Conservation (phyloP, 2,888 invertebrate genomes). For the Microctonus hyperodae region DNA sequence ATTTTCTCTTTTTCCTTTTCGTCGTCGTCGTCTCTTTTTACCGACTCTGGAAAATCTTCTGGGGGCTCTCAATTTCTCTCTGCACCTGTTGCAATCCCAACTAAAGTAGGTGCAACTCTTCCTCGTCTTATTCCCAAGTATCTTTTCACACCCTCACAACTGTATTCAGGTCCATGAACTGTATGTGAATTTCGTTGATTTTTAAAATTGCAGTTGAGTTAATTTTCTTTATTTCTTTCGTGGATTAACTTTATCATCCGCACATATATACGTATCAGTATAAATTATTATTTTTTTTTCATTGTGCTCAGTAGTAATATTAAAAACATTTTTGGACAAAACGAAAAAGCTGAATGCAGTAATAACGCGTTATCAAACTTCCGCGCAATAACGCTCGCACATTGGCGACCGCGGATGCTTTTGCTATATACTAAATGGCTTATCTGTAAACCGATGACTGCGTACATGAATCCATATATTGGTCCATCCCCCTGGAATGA, state of each 20-base stretch:
- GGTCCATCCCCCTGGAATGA: neutral
- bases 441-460: constrained; percentile 33
- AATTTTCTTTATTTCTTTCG: neutral
- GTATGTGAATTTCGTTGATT: neutral
- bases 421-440: constrained; percentile 31
- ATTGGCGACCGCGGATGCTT: constrained; percentile 25
- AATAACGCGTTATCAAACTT: constrained; percentile 42
- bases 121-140: neutral
- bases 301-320: neutral
- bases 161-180: neutral
- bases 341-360: too few relatives aligned
- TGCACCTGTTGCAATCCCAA: constrained; percentile 32
- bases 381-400: constrained; percentile 45
- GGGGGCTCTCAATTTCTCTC: constrained; percentile 19
- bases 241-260: neutral
- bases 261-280: too few relatives aligned
- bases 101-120: neutral
- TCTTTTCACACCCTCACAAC: neutral
- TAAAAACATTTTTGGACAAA: constrained; percentile 14
- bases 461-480: neutral
- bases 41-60: constrained; percentile 24
- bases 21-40: constrained; percentile 7
- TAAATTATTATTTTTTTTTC: too few relatives aligned
- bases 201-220: neutral
- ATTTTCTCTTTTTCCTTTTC: constrained; percentile 2